Percentiles rank a stretch among this genome's conserved stretches.
phyloP scores from a whole-genome alignment of 1,140 invertebrate genomes.

The Laupala kohalensis region DNA sequence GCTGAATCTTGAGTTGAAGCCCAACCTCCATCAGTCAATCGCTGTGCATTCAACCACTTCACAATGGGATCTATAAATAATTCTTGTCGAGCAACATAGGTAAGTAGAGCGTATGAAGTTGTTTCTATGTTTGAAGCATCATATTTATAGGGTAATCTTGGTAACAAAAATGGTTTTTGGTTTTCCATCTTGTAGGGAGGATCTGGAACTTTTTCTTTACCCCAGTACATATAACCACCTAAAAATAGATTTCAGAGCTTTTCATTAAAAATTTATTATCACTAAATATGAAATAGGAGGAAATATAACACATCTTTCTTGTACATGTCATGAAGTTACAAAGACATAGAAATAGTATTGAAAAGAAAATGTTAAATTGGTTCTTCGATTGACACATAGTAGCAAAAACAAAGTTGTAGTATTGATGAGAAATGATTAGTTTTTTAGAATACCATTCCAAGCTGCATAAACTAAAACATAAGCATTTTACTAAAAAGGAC shows the following conservation, averaged over 20 bases:
- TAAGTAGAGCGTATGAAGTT: conserved; percentile 82
- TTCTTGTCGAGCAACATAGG: conserved; percentile 73
- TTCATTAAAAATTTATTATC: no score
- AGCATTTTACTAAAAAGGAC: no score
- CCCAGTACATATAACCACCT: conserved; percentile 77
- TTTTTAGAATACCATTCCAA: no score
- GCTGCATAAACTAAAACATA: no score
- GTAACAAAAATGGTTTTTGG: conserved; percentile 78
- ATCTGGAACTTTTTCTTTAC: conserved; percentile 55
- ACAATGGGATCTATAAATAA: conserved; percentile 71
- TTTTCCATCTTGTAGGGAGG: conserved; percentile 76
- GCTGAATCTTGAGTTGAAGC: conserved; percentile 88
- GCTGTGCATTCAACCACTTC: conserved; percentile 83
- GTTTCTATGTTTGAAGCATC: conserved; percentile 86
- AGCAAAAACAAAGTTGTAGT: no score
- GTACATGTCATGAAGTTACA: no score
- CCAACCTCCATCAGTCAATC: conserved; percentile 86
- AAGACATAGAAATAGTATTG: no score
- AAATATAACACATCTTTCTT: no score
- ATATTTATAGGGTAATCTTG: conserved; percentile 71
- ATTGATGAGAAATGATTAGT: no score
- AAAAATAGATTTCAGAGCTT: conserved; percentile 12
- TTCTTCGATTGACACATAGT: no score
- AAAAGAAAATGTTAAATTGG: no score
- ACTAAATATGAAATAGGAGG: no score